phyloP scores from a whole-genome alignment of 2,113 vertebrate genomes.

The Brachirus orientalis region DNA sequence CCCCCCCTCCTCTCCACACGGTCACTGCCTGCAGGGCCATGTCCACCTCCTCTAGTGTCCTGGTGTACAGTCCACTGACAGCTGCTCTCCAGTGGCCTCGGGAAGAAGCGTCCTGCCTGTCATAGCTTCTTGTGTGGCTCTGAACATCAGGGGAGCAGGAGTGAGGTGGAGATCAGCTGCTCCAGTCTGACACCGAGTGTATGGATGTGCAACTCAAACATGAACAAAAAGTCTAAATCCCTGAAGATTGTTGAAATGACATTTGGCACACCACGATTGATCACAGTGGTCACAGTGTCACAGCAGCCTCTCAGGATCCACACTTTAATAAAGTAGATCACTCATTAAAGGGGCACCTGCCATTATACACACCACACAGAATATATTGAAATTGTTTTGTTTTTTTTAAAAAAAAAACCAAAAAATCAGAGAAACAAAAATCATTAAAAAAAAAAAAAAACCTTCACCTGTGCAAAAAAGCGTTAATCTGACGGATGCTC shows the following conservation, averaged over 20 bases:
- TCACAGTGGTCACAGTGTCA: conserved; percentile 71
- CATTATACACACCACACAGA: conserved; percentile 10
- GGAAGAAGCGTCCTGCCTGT: conserved; percentile 14
- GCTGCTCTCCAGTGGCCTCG: conserved; percentile 7
- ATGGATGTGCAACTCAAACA: conserved; percentile 55
- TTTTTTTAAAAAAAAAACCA: neutral
- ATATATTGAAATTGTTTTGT: neutral
- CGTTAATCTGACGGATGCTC: conserved; percentile 95
- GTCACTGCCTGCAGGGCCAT: neutral
- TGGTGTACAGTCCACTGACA: conserved; percentile 32
- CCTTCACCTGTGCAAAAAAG: conserved; percentile 74
- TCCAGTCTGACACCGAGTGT: conserved; percentile 11
- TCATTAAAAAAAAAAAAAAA: neutral
- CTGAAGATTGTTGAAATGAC: conserved; percentile 76
- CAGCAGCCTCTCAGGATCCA: conserved; percentile 52
- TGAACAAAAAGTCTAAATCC: conserved; percentile 68
- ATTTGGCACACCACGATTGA: conserved; percentile 75
- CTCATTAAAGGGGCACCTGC: conserved; percentile 41
- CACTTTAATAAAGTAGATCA: conserved; percentile 17
- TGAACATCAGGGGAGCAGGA: neutral
- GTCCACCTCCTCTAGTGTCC: conserved; percentile 12
- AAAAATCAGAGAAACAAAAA: too few relatives aligned
- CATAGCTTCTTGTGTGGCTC: neutral
- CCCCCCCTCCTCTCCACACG: neutral
- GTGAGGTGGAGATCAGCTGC: conserved; percentile 18